Conservation (phyloP, 2,113 vertebrate species). For the Pristiophorus japonicus region DNA sequence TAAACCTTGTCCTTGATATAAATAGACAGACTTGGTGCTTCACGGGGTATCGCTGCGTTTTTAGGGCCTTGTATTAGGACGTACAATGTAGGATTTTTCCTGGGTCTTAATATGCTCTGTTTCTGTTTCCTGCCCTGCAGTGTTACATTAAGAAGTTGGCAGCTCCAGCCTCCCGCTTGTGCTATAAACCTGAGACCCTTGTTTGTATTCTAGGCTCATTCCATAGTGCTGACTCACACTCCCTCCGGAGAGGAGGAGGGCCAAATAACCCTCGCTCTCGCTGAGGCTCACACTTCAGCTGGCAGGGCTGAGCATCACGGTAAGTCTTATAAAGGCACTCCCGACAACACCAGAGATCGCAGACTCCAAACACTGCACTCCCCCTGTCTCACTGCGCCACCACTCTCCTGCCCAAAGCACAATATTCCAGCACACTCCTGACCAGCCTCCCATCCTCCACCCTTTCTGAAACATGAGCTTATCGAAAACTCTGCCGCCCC, state of each 20-base stretch:
- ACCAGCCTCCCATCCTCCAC: too few relatives aligned
- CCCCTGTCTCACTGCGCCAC: not conserved
- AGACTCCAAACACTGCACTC: not conserved
- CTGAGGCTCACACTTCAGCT: slow-evolving; percentile 50
- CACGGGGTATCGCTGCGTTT: not conserved
- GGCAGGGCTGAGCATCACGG: slow-evolving; percentile 52
- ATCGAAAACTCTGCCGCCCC: too few relatives aligned
- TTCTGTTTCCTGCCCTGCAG: not conserved
- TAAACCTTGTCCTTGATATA: not conserved
- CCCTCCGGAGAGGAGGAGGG: slow-evolving; percentile 51
- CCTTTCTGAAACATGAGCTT: too few relatives aligned
- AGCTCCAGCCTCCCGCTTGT: not conserved
- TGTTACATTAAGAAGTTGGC: not conserved
- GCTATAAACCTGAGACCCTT: not conserved
- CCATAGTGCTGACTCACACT: slow-evolving; percentile 55
- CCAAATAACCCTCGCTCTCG: slow-evolving; percentile 54
- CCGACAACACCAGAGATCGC: not conserved
- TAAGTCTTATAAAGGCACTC: slow-evolving; percentile 46
- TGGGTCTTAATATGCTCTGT: not conserved
- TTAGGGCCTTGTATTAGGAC: not conserved
- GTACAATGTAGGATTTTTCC: not conserved
- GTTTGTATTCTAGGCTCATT: slow-evolving; percentile 53
- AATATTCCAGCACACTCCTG: too few relatives aligned
- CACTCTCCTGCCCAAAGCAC: not conserved
- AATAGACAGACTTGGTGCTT: not conserved